Conservation (phyloP, 2,888 invertebrate species). For the Drosophila tripunctata region DNA sequence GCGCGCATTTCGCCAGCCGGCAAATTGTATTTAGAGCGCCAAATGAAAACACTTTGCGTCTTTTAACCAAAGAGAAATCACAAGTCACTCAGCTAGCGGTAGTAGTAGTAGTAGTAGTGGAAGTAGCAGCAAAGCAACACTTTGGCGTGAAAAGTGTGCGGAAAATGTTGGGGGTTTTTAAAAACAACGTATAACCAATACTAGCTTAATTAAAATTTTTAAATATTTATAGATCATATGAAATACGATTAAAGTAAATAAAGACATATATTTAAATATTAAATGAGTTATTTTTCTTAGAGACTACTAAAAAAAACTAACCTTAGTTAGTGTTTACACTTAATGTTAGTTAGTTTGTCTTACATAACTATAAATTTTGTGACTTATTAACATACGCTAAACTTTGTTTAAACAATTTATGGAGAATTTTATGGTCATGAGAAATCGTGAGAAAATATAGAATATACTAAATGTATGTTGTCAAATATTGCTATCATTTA, state of each 20-base stretch:
- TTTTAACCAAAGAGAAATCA: constrained; percentile 20
- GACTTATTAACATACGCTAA: background rate
- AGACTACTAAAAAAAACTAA: no score
- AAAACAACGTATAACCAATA: no score
- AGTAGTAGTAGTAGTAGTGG: no score
- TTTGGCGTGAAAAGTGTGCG: background rate
- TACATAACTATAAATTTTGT: background rate
- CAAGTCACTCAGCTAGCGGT: constrained; percentile 2
- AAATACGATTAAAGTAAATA: no score
- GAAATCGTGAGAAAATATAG: background rate
- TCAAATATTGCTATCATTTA: no score
- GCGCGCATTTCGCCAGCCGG: constrained; percentile 35
- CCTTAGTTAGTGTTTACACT: background rate
- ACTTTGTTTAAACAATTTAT: background rate
- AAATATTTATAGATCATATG: no score
- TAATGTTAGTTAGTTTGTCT: background rate
- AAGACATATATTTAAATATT: no score
- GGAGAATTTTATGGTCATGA: background rate
- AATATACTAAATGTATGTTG: no score
- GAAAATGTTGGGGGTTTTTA: no score
- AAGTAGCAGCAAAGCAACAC: background rate
- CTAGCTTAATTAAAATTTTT: no score
- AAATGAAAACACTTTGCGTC: constrained; percentile 24
- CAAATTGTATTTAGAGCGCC: constrained; percentile 51
- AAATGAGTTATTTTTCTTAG: no score